A percentile compares a stretch with the other conserved stretches of the same genome.
Conservation (phyloP, 2,888 invertebrate species). For the Erannis defoliaria region DNA sequence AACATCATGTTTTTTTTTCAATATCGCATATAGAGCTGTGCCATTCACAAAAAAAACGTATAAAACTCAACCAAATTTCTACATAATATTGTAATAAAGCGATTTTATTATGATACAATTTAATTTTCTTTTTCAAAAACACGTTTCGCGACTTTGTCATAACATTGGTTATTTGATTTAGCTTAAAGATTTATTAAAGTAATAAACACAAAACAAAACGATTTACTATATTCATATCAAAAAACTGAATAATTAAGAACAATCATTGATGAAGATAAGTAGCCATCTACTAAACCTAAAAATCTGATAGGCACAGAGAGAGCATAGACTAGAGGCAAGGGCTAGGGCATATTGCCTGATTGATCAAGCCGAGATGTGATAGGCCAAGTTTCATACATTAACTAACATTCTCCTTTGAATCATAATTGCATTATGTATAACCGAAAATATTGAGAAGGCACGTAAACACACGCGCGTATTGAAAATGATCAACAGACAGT, state of each 20-base stretch:
- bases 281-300: neutral
- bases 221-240: too few species aligned
- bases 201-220: too few species aligned
- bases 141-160: constrained; percentile 47
- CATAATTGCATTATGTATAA: too few species aligned
- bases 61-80: constrained; percentile 64
- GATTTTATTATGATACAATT: constrained; percentile 58
- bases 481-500: neutral
- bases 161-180: constrained; percentile 48
- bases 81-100: constrained; percentile 68
- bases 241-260: neutral
- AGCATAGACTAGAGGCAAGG: too few species aligned
- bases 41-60: constrained; percentile 60
- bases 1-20: neutral
- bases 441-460: too few species aligned
- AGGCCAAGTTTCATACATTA: too few species aligned
- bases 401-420: too few species aligned
- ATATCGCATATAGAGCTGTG: constrained; percentile 10
- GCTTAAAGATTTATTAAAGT: too few species aligned
- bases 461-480: too few species aligned
- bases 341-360: too few species aligned
- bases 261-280: neutral
- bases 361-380: too few species aligned
- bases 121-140: constrained; percentile 66
- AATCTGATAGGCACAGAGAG: too few species aligned